Evolutionary conservation across 2,888 invertebrate species (phyloP), one percentile per base, ranked within the genome.

Genomic region (Nasonovia ribisnigri): DNA sequence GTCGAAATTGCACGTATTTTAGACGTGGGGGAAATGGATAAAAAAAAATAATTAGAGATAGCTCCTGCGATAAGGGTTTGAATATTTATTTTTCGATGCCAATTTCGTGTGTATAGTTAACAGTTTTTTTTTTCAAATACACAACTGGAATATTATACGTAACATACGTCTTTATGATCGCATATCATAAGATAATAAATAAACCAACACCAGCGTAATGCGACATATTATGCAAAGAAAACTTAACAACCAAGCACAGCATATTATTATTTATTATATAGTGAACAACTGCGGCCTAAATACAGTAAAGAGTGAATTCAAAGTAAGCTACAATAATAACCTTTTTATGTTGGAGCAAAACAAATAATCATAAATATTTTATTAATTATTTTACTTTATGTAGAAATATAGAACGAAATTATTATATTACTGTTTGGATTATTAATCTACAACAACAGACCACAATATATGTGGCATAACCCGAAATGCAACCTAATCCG

Each of bases 1-100:
- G 84, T 26, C 29, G 11, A 86, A 93, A 93, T 93, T 84, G 89
- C 93, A 93, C 93, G 93, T 90, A 84, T 46, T 42, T 48, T 36
- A 11, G 60, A 84, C 60, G 84, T 93, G 90, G 36, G 89, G 88
- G 84, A 60, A 77, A 92, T 84, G 20, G 54, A 89, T 84, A 77
- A 51, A 24, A 46, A 6, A 57, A 51, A 88, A 91, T 29, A 84
- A 86, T 26, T 26, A 48, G 1, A 48, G 60, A 48, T 48, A 67
- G 60, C 87, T 92, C 60, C 5, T 0, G 46, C n/a, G 46, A 87
- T 48, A 36, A 88, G 26, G 10, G 20, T 92, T 87, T 26, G 91
- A 57, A 46, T 92, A 48, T 87, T 60, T 13, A 10, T n/a, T 29
- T 87, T 46, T 48, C 6, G 36, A 42, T 86, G 91, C 91, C 91